Conservation (phyloP, 2,888 invertebrate species). For the Terebella lapidaria region DNA sequence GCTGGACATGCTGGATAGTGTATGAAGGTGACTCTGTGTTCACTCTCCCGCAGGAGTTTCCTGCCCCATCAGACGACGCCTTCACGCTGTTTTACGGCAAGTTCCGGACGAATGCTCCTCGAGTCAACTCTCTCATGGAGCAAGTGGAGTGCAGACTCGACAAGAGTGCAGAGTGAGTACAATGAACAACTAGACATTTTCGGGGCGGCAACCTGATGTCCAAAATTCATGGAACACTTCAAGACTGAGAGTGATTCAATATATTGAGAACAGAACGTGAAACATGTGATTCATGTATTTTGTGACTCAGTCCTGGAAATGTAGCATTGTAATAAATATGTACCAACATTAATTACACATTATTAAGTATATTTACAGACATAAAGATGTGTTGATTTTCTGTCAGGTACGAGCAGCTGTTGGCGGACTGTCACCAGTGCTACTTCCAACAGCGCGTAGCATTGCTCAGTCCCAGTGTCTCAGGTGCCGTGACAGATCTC, state of each 20-base stretch:
- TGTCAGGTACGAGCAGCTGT: slow-evolving; percentile 65
- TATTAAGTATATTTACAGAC: no score
- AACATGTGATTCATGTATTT: no score
- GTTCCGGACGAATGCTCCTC: slow-evolving; percentile 86
- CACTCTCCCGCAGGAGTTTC: slow-evolving; percentile 3
- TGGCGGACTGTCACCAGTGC: slow-evolving; percentile 75
- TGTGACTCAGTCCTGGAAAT: no score
- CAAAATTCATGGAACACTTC: no score
- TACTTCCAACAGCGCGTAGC: slow-evolving; percentile 72
- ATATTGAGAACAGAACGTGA: no score
- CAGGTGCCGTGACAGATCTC: slow-evolving; percentile 66
- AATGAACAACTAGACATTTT: no score
- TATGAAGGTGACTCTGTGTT: no score
- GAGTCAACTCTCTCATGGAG: slow-evolving; percentile 73
- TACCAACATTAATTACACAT: no score
- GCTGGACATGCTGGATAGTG: no score
- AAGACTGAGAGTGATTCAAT: no score
- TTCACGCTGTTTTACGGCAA: slow-evolving; percentile 85
- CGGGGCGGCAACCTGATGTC: not conserved
- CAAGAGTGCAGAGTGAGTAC: slow-evolving; percentile 67
- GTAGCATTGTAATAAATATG: no score
- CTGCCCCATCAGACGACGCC: slow-evolving; percentile 53
- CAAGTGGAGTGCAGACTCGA: slow-evolving; percentile 77
- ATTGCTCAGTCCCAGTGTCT: slow-evolving; percentile 68
- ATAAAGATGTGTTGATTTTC: no score